Conservation (phyloP, 2,888 invertebrate genomes). For the Hydrotaea diabolus region DNA sequence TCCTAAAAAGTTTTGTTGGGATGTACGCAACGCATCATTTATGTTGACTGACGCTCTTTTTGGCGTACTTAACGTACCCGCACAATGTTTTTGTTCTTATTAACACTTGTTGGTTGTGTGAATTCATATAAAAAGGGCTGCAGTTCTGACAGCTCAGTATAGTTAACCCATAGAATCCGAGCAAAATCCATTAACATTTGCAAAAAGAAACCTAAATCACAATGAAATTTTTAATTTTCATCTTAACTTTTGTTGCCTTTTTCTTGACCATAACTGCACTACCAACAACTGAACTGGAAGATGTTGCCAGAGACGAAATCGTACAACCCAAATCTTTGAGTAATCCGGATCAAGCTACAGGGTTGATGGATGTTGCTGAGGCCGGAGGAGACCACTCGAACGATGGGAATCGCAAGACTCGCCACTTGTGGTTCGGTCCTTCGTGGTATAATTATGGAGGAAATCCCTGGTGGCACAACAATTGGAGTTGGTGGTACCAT, state of each 20-base stretch:
- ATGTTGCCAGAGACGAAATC: not conserved
- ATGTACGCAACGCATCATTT: no score
- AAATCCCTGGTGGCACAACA: not conserved
- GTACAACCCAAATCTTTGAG: slow-evolving; percentile 13
- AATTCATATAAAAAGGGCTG: no score
- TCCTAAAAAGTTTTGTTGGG: no score
- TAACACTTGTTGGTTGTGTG: no score
- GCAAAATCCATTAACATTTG: no score
- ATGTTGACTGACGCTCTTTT: no score
- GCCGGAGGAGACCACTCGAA: slow-evolving; percentile 66
- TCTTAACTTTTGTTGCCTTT: not conserved
- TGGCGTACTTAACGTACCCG: no score
- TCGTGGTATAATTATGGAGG: not conserved
- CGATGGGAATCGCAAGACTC: slow-evolving; percentile 51
- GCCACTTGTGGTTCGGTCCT: not conserved
- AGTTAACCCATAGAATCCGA: no score
- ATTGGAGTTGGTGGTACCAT: not conserved
- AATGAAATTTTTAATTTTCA: not conserved
- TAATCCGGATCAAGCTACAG: not conserved
- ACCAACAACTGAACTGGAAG: not conserved
- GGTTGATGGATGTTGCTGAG: slow-evolving; percentile 68
- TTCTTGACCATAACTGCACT: not conserved
- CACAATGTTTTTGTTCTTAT: no score
- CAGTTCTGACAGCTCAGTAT: no score
- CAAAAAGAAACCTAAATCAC: not conserved